These are phyloP conservation scores for Meta bourneti DNA, from an alignment of 2,888 invertebrate genomes.

Conservation along the genomic window DNA sequence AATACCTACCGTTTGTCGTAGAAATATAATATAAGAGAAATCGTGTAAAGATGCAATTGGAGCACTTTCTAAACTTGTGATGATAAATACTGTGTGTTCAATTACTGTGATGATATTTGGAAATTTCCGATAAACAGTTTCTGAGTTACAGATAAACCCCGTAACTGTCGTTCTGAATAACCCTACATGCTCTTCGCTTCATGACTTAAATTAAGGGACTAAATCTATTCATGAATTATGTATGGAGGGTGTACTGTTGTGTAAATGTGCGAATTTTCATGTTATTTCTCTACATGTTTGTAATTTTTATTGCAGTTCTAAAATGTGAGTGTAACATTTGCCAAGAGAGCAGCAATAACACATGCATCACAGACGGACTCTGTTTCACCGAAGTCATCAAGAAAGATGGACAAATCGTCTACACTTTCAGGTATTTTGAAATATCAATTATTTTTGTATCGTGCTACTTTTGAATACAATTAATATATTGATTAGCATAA, in stretches of 20 bases:
- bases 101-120: no score
- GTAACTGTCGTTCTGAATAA: no score
- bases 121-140: no score
- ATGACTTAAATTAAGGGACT: no score
- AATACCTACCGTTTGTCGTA: no score
- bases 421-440: slow-evolving; percentile 46
- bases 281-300: background rate
- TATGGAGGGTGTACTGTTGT: background rate
- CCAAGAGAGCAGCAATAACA: slow-evolving; percentile 85
- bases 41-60: no score
- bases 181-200: no score
- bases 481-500: background rate
- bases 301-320: slow-evolving; percentile 83
- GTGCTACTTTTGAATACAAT: background rate
- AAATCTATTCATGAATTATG: no score
- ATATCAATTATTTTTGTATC: background rate
- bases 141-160: no score
- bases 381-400: slow-evolving; percentile 83
- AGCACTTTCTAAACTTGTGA: no score
- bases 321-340: slow-evolving; percentile 93
- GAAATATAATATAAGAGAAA: no score
- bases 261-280: background rate
- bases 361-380: slow-evolving; percentile 93
- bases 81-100: no score
- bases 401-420: slow-evolving; percentile 30